These are phyloP conservation scores for Epizoanthus illoricatus DNA, from an alignment of 92 coral and sea anemone species.

Conservation along the genomic window DNA sequence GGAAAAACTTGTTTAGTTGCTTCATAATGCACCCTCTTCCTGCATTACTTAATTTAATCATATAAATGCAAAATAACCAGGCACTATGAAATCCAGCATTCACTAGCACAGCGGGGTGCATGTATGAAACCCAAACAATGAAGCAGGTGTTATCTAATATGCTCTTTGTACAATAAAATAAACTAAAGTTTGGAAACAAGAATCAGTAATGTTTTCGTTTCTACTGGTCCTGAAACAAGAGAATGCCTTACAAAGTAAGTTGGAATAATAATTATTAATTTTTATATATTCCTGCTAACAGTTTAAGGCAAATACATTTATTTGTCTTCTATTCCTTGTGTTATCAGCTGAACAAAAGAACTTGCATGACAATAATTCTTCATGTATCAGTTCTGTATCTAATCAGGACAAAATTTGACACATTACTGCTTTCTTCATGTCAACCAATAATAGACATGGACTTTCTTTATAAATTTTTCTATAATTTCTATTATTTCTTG, in stretches of 20 bases:
- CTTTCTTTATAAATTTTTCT: too few species aligned
- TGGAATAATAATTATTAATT: too few species aligned
- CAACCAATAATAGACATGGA: too few species aligned
- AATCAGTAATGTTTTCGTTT: background rate
- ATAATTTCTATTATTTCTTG: too few species aligned
- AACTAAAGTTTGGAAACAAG: background rate
- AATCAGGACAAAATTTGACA: too few species aligned
- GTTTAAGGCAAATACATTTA: too few species aligned
- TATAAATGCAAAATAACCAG: constrained; percentile 19
- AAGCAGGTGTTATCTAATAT: constrained; percentile 23
- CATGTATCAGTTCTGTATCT: too few species aligned
- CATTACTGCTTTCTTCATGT: too few species aligned
- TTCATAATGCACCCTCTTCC: background rate
- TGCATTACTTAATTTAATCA: background rate
- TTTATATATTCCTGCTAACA: too few species aligned
- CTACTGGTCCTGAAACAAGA: background rate
- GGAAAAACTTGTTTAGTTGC: background rate
- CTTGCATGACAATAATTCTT: too few species aligned
- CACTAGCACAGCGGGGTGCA: constrained; percentile 24
- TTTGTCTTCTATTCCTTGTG: too few species aligned
- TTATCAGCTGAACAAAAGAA: too few species aligned
- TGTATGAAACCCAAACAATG: constrained; percentile 13
- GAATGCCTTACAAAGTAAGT: background rate
- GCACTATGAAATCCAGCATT: constrained; percentile 4
- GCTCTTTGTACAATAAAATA: background rate